Base-by-base conservation (phyloP, 2,888 invertebrate species). In the Phaonia tiefii region DNA sequence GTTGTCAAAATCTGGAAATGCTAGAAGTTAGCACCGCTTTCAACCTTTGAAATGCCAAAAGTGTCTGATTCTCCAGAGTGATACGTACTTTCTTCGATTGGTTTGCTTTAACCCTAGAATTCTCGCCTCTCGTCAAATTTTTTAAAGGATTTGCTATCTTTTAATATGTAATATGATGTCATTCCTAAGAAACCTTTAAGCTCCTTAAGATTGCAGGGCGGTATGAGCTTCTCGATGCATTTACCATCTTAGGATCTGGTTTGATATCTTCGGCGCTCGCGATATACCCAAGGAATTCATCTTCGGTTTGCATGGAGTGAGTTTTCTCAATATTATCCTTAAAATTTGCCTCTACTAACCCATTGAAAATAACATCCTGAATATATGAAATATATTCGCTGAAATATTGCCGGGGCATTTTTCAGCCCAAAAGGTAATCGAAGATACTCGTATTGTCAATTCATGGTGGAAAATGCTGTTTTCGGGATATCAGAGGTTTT, bases 1-100 rank as follows among this genome's bases (percentile, higher is more conserved):
- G n/a, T n/a, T n/a, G n/a, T n/a, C n/a, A n/a, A 84, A 82, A 58
- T 83, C 72, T 10, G 84, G 82, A 66, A 79, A 84, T 13, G 74
- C 54, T 37, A 82, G 49, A 22, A 1, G 71, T 77, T 8, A 84
- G 54, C 17, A 79, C 60, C 51, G 75, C 78, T 25, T 83, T 85
- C 8, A 85, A 20, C 7, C 80, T 49, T 15, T 83, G 42, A 67
- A 84, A 83, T 7, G 83, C 80, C 26, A 4, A 10, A 22, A 72
- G 11, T 4, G 78, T 77, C 42, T 79, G 39, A n/a, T 73, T 66
- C n/a, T 60, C 76, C n/a, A 84, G 46, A 5, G 4, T 31, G 3
- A 81, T 79, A 63, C 46, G 49, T 0, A 84, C 51, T 2, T 81
- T 83, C 49, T 51, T 82, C 1, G 83, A 83, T n/a, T 79, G 75